phyloP scores from a whole-genome alignment of 2,113 vertebrate species.

The Hylia prasina region DNA sequence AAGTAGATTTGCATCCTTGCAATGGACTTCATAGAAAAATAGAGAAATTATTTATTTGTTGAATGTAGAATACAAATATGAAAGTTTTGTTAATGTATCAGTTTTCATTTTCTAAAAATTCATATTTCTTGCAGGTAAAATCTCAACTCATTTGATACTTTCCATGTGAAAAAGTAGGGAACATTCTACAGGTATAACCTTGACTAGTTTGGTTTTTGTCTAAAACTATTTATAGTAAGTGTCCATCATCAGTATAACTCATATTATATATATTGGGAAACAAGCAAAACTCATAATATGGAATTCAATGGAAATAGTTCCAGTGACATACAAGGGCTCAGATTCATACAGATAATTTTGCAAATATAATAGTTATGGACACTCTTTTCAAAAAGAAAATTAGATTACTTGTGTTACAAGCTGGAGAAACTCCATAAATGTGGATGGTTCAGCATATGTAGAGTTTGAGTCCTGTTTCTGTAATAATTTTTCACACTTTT shows the following conservation, averaged over 20 bases:
- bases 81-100: not conserved
- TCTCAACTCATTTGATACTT: not conserved
- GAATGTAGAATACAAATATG: not conserved
- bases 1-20: not conserved
- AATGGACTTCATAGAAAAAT: not conserved
- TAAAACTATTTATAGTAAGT: not conserved
- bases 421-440: not conserved
- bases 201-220: not conserved
- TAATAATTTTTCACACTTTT: not conserved
- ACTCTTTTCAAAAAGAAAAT: not conserved
- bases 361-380: not conserved
- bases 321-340: not conserved
- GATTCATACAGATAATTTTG: not conserved
- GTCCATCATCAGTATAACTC: not conserved
- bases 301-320: not conserved
- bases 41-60: not conserved
- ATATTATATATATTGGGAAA: no score
- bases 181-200: not conserved
- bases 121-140: not conserved
- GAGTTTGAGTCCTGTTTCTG: not conserved
- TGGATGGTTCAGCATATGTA: not conserved
- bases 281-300: no score
- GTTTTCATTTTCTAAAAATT: not conserved
- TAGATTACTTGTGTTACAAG: not conserved
- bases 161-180: not conserved